Base-by-base conservation (phyloP, 2,888 invertebrate species). In the Pristionchus arcanus region DNA sequence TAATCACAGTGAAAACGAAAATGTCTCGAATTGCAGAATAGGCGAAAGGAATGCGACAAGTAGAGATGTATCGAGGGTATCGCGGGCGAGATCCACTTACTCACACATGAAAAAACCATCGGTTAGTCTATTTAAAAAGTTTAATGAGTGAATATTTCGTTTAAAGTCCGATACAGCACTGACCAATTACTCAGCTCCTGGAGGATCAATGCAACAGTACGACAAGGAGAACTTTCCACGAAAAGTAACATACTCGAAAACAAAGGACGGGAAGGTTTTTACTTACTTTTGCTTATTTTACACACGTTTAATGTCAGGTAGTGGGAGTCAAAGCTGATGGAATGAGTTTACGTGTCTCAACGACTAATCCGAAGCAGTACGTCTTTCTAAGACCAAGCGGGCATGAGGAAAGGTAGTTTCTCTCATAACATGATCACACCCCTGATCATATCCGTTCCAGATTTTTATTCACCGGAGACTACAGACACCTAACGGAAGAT, bases 161-260 rank as follows among this genome's bases (percentile, higher is more conserved):
- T 42, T 28, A 0, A 13, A 81, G 59, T 31, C 11, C 31, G 84
- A 59, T 13, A 49, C 84, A 34, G 59, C 55, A n/a, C 25, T 49
- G 34, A 85, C 84, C 55, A 28, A 85, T 59, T 55, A 28, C 11
- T 59, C 84, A 55, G 59, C 84, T 59, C 84, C 84, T 21, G 34
- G 9, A 11, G 59, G 59, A 16, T 59, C 84, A 21, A 85, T 21
- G 11, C 81, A 28, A 28, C n/a, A 81, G 25, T n/a, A 25, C 34
- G 59, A 85, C 34, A 85, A 59, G 84, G 84, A 85, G 49, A 85
- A 85, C 34, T 28, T 1, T 25, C 19, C n/a, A 34, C 34, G 28
- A 37, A 0, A 34, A 85, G 5, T 49, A 28, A 28, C 28, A 15
- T 1, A 53, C 28, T 13, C 15, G 49, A 49, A 42, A 53, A 13